Evolutionary conservation across 2,888 invertebrate species (phyloP), one percentile per base, ranked within the genome.

Genomic region (Argynnis bischoffii): DNA sequence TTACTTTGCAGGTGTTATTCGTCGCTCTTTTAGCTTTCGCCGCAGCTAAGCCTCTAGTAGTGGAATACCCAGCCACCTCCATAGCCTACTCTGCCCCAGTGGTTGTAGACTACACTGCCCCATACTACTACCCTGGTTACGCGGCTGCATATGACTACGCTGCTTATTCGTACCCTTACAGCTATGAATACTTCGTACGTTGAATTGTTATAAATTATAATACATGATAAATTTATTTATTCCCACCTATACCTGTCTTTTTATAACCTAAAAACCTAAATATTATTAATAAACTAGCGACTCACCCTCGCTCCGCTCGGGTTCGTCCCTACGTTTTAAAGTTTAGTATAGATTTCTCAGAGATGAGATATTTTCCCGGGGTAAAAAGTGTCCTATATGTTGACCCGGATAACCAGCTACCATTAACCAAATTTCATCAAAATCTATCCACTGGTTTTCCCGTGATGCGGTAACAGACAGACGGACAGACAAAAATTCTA

Each of bases 21-120:
- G 88, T 89, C 74, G 92, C 92, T 80, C 81, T 94, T 54, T 77
- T 94, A 87, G 94, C 94, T 76, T 84, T 93, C 68, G 93, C 90
- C 56, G 81, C 88, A 65, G 94, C 94, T 54, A 92, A 92, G 81
- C 93, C 93, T 47, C 70, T 89, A 66, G 81, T 87, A 65, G 79
- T 82, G 72, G 86, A 87, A 70, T 90, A 86, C 72, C 89, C 89
- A 0, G 81, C 87, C 72, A 66, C 75, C 5, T 55, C 73, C 0
- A 86, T 86, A 70, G 85, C 84, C 2, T 90, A 94, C 74, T 90
- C 94, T 56, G 78, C 87, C 1, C 89, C 93, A 66, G 86, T 92
- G 74, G 86, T 85, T 57, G 86, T 93, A 26, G 92, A 93, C 16
- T 93, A 93, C 77, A 86, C 92, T 4, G 90, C 94, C 50, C 50